Conservation (phyloP, 1,140 invertebrate species). For the Lithobius niger region DNA sequence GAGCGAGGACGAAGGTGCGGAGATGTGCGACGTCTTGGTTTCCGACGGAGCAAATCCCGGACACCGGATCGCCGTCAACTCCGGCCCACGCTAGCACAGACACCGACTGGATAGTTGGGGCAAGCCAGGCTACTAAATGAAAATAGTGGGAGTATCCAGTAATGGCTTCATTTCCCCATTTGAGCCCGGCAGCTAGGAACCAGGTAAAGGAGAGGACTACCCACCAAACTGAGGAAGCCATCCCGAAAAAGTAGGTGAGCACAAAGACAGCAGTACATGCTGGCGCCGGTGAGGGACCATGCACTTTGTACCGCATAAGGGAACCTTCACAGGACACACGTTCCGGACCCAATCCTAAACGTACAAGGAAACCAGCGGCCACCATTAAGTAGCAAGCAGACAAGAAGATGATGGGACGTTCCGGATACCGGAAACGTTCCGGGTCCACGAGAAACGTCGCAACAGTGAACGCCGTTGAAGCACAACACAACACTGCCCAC, state of each 20-base stretch:
- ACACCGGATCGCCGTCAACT: conserved; percentile 56
- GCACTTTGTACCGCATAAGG: conserved; percentile 46
- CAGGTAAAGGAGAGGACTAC: conserved; percentile 83
- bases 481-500: conserved; percentile 38
- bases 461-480: conserved; percentile 38
- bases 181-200: conserved; percentile 84
- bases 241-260: conserved; percentile 81
- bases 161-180: conserved; percentile 93
- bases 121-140: conserved; percentile 77
- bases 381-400: conserved; percentile 33
- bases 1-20: conserved; percentile 54
- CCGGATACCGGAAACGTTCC: too few species aligned
- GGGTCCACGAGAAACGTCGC: conserved; percentile 22
- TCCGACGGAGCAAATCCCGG: conserved; percentile 49
- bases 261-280: conserved; percentile 74
- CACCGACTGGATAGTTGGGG: conserved; percentile 73
- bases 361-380: conserved; percentile 31
- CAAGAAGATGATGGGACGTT: too few species aligned
- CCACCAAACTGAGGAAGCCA: too few species aligned
- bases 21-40: conserved; percentile 57
- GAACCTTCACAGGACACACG: neutral
- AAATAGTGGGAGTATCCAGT: conserved; percentile 87
- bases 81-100: conserved; percentile 62
- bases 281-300: conserved; percentile 33
- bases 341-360: conserved; percentile 7